Conservation (phyloP, 2,797 vertebrate genomes). For the Arremon brunneinucha region DNA sequence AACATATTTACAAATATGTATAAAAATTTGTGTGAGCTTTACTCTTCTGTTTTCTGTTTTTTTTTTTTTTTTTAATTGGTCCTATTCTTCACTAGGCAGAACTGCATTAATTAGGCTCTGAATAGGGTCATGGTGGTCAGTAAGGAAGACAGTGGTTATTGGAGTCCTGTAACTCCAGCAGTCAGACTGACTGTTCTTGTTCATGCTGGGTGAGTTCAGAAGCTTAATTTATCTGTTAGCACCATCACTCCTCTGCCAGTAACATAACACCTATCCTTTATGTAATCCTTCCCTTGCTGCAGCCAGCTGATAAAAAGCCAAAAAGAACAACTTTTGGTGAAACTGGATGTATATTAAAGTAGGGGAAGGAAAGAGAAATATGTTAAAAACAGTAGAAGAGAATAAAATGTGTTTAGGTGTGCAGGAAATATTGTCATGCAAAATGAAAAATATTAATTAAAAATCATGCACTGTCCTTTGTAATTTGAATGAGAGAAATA, state of each 20-base stretch:
- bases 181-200: not conserved
- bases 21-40: not conserved
- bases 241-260: not conserved
- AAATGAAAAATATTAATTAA: not conserved
- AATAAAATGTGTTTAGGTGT: not conserved
- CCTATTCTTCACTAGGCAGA: not conserved
- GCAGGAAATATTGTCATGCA: not conserved
- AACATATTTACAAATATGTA: not conserved
- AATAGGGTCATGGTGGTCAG: not conserved
- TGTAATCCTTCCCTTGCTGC: constrained; percentile 1
- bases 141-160: not conserved
- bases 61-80: not conserved
- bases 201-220: constrained; percentile 48
- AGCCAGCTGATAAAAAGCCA: constrained; percentile 31
- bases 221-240: constrained; percentile 64
- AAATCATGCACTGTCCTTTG: not conserved
- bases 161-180: not conserved
- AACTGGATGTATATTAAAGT: not conserved
- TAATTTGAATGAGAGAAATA: not conserved
- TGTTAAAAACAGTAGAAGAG: not conserved
- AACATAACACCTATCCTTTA: constrained; percentile 52
- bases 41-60: not conserved
- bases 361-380: not conserved
- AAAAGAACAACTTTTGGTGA: not conserved
- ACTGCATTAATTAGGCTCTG: not conserved